Conservation (phyloP, 2,113 vertebrate species). For the Tragelaphus scriptus region DNA sequence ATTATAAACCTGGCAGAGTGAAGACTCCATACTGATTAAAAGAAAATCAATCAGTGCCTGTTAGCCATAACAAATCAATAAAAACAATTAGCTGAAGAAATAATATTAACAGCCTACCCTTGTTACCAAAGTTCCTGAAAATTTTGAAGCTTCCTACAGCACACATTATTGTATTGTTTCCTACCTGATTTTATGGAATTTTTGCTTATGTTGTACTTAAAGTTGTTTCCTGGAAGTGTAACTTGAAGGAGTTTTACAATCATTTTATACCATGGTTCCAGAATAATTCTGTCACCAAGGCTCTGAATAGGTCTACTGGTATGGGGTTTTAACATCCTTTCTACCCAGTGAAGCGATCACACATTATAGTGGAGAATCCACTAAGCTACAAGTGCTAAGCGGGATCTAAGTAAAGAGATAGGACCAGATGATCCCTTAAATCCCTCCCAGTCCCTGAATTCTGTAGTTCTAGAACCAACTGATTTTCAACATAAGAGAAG, state of each 20-base stretch:
- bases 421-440: neutral
- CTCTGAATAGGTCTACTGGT: neutral
- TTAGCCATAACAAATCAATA: conserved; percentile 72
- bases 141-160: neutral
- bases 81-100: conserved; percentile 71
- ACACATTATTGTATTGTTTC: neutral
- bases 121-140: conserved; percentile 41
- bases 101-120: conserved; percentile 66
- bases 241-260: neutral
- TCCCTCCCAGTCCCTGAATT: neutral
- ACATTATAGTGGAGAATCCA: neutral
- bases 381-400: neutral
- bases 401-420: neutral
- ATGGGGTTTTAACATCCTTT: neutral
- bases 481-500: neutral
- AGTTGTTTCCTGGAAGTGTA: neutral
- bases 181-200: neutral
- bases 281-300: neutral
- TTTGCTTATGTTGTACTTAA: neutral
- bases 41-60: conserved; percentile 70
- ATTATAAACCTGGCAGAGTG: conserved; percentile 65
- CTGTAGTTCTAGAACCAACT: neutral
- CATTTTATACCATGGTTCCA: neutral
- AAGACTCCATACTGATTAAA: conserved; percentile 69
- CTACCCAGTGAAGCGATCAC: neutral